These are phyloP conservation scores for Nyctereutes procyonoides DNA, from an alignment of 2,113 vertebrate genomes.

Conservation along the genomic window DNA sequence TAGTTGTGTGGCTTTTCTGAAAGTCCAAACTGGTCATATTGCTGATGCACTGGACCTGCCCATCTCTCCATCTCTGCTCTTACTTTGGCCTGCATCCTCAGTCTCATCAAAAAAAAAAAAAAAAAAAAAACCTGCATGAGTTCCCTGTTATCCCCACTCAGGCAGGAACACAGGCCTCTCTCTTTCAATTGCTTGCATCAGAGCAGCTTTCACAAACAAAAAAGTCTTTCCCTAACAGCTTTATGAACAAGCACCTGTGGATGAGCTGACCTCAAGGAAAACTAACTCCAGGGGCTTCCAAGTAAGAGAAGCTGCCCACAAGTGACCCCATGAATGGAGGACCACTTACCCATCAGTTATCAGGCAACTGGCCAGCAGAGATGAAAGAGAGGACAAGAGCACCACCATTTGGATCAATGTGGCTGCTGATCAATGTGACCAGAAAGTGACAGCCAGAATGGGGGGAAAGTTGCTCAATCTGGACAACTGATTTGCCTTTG, in stretches of 20 bases:
- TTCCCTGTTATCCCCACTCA: background rate
- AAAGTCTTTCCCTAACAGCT: background rate
- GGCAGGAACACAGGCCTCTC: background rate
- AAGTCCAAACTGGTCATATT: background rate
- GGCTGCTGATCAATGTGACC: background rate
- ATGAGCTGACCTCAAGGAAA: background rate
- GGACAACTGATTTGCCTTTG: background rate
- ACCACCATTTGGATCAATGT: background rate
- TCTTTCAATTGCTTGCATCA: background rate
- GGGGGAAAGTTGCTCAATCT: background rate
- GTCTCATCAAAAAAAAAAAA: background rate
- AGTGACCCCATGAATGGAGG: background rate
- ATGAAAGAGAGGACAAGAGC: background rate
- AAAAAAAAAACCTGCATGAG: background rate
- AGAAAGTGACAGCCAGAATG: background rate
- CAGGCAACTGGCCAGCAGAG: background rate
- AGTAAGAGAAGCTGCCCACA: background rate
- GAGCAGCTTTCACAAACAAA: constrained; percentile 19
- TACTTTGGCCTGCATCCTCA: background rate
- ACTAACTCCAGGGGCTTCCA: background rate
- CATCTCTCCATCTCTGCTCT: background rate
- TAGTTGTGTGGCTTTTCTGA: background rate
- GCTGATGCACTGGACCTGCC: background rate
- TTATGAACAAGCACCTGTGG: background rate
- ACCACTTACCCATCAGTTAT: background rate